Conservation (phyloP, 30 jellyfish, hydroid and myxozoan species). For the Aurelia aurita region DNA sequence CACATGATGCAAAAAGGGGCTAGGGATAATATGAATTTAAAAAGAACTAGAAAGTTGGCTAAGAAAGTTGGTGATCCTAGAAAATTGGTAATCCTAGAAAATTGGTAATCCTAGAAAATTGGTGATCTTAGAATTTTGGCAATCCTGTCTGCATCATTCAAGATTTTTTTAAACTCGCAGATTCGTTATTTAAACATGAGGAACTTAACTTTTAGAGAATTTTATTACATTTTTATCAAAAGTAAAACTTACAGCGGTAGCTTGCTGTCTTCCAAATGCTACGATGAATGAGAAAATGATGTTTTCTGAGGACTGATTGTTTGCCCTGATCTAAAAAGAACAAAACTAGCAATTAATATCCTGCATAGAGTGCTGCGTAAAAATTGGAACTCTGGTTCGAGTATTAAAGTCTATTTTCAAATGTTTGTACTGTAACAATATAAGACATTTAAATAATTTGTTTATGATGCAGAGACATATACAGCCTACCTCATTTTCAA, state of each 20-base stretch:
- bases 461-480: background rate
- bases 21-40: too few relatives aligned
- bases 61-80: too few relatives aligned
- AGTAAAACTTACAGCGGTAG: conserved; percentile 27
- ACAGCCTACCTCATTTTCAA: conserved; percentile 12
- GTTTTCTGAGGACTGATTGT: background rate
- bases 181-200: background rate
- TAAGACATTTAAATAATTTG: background rate
- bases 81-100: too few relatives aligned
- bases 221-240: background rate
- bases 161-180: too few relatives aligned
- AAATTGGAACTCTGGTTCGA: background rate
- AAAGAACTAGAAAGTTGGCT: too few relatives aligned
- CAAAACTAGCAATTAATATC: background rate
- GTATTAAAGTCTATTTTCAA: too few relatives aligned
- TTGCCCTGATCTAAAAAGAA: background rate
- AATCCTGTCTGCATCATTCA: too few relatives aligned
- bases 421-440: background rate
- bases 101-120: too few relatives aligned
- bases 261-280: conserved; percentile 38
- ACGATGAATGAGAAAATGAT: conserved; percentile 24
- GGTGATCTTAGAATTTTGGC: too few relatives aligned
- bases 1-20: too few relatives aligned
- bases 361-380: background rate
- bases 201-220: background rate